These are phyloP conservation scores for Benthosema pterotum DNA, from an alignment of 2,797 vertebrate species.

Conservation along the genomic window DNA sequence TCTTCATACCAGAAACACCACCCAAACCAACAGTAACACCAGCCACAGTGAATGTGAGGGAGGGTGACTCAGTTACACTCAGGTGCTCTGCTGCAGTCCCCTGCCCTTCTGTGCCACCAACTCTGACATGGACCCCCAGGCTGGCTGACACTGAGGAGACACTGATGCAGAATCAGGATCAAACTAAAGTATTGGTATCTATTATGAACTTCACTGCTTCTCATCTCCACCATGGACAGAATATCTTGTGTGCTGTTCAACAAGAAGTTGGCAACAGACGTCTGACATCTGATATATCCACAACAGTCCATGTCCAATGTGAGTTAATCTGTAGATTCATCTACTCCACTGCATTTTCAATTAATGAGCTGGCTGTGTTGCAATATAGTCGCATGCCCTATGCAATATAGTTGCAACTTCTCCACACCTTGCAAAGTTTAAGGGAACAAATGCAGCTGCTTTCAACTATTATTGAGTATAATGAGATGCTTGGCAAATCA, in stretches of 20 bases:
- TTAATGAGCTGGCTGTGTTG: too few relatives aligned
- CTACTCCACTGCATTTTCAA: too few relatives aligned
- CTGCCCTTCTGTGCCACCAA: conserved; percentile 40
- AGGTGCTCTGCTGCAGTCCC: conserved; percentile 50
- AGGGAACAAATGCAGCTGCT: too few relatives aligned
- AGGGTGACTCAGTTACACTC: conserved; percentile 49
- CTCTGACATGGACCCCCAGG: conserved; percentile 43
- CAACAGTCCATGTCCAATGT: conserved; percentile 39
- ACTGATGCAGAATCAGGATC: conserved; percentile 38
- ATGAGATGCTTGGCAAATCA: too few relatives aligned
- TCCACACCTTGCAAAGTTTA: too few relatives aligned
- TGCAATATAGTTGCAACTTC: too few relatives aligned
- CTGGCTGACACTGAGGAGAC: conserved; percentile 38
- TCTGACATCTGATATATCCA: not conserved
- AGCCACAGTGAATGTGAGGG: conserved; percentile 21
- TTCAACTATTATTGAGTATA: too few relatives aligned
- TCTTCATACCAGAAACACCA: conserved; percentile 17
- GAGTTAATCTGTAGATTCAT: conserved; percentile 11
- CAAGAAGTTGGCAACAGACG: conserved; percentile 25
- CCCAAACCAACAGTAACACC: conserved; percentile 23
- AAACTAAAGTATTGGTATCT: conserved; percentile 45
- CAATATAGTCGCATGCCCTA: not conserved
- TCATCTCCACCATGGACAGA: conserved; percentile 29
- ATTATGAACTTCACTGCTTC: conserved; percentile 52
- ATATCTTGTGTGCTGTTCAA: conserved; percentile 49